Conservation (phyloP, 2,797 vertebrate species). For the Mallotus villosus region DNA sequence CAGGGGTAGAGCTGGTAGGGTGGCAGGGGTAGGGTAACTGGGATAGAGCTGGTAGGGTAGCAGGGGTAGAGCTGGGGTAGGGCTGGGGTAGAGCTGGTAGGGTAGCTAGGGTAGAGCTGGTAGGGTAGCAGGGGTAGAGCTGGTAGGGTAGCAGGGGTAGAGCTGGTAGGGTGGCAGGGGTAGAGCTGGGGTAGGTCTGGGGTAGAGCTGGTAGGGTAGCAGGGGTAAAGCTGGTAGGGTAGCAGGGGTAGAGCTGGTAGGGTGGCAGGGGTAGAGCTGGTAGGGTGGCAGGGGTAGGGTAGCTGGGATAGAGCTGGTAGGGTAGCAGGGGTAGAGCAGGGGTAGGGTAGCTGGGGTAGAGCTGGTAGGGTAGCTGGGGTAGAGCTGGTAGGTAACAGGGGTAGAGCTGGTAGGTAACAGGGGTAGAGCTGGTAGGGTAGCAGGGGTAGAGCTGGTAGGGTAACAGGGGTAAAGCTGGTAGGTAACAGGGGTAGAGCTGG, state of each 20-base stretch:
- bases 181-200: constrained; percentile 9
- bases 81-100: background rate
- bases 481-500: background rate
- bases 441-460: too few species aligned
- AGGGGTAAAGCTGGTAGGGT: constrained; percentile 55
- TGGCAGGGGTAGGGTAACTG: background rate
- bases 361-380: constrained; percentile 11
- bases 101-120: background rate
- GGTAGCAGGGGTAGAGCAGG: constrained; percentile 17
- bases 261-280: background rate
- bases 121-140: too few species aligned
- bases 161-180: constrained; percentile 9
- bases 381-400: background rate
- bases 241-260: constrained; percentile 37
- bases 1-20: too few species aligned
- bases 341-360: too few species aligned
- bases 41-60: background rate
- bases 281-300: background rate
- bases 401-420: constrained; percentile 6
- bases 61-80: too few species aligned
- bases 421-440: too few species aligned
- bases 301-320: background rate
- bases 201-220: constrained; percentile 20
- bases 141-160: too few species aligned
- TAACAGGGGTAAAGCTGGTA: background rate